phyloP scores from a whole-genome alignment of 2,888 invertebrate genomes.

The Leucophenga montana region DNA sequence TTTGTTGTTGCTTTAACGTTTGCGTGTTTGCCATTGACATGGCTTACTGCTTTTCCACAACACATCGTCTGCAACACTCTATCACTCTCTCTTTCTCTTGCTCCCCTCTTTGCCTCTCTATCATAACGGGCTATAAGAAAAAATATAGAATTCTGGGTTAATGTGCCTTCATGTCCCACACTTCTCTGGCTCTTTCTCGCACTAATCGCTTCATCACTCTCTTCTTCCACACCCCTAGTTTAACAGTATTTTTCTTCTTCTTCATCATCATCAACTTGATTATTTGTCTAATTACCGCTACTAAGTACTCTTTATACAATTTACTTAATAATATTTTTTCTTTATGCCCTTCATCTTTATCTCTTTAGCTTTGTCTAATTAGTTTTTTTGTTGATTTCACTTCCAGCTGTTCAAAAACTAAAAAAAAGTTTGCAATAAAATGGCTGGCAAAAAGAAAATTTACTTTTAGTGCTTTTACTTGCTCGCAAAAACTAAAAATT shows the following conservation, averaged over 20 bases:
- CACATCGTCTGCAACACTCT: conserved; percentile 13
- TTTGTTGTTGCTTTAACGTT: conserved; percentile 57
- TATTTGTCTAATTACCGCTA: conserved; percentile 55
- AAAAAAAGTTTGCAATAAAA: no score
- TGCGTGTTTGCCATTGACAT: conserved; percentile 59
- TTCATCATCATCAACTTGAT: no score
- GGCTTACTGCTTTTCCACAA: conserved; percentile 49
- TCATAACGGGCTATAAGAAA: not conserved
- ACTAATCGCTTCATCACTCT: no score
- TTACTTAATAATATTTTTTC: not conserved
- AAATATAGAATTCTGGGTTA: conserved; percentile 63
- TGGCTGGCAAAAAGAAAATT: not conserved
- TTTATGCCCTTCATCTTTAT: not conserved
- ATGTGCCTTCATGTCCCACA: conserved; percentile 42
- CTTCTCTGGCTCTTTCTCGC: not conserved
- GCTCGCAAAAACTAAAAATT: not conserved
- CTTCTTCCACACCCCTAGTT: no score
- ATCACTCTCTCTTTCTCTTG: not conserved
- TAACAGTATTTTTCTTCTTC: no score
- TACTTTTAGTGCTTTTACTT: conserved; percentile 7
- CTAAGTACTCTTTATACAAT: conserved; percentile 44
- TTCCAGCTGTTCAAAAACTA: no score
- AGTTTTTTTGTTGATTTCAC: not conserved
- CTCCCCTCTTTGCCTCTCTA: conserved; percentile 12
- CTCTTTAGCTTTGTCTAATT: not conserved